Evolutionary conservation across 2,888 invertebrate species (phyloP), one percentile per base, ranked within the genome.

Genomic region (Fragum sueziense): DNA sequence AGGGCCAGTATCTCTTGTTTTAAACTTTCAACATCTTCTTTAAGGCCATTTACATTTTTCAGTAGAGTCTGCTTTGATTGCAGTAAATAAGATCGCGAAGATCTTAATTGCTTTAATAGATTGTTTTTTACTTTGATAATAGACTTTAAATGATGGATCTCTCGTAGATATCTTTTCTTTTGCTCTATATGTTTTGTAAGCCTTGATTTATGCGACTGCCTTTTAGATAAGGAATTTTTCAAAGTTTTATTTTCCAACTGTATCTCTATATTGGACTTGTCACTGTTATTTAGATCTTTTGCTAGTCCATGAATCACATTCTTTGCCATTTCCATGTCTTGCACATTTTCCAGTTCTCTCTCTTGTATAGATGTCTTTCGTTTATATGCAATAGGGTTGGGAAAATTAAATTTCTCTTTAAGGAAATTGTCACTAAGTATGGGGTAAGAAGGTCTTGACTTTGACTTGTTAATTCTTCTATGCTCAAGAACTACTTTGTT

Each of bases 221-320:
- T 27, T 27, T 57, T 57, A 17, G 57, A 25, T 27, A 25, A 57
- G 14, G 2, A 17, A 27, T 25, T 20, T 67, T 67, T 67, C 25
- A 67, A 25, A 22, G 37, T n/a, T 25, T 34, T 25, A 67, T 67
- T 67, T 41, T 41, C 67, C 2, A n/a, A 41, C 27, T 41, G 14
- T n/a, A 67, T 67, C 25, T 67, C 37, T 22, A 67, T 41, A 41
- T 41, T 22, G n/a, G 25, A 41, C 25, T 27, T 20, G 17, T 69
- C n/a, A 67, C n/a, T n/a, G 22, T 68, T 25, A 27, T 22, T 20
- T 2, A 54, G 67, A 25, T 74, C 68, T 59, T 68, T 59, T 33
- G 69, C 54, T 25, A 74, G 74, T 59, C 74, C 74, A 69, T n/a
- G 20, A n/a, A 74, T 74, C 25, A 74, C 74, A 69, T 69, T 59